phyloP scores from a whole-genome alignment of 2,888 invertebrate species.

The Rhagonycha lutea region DNA sequence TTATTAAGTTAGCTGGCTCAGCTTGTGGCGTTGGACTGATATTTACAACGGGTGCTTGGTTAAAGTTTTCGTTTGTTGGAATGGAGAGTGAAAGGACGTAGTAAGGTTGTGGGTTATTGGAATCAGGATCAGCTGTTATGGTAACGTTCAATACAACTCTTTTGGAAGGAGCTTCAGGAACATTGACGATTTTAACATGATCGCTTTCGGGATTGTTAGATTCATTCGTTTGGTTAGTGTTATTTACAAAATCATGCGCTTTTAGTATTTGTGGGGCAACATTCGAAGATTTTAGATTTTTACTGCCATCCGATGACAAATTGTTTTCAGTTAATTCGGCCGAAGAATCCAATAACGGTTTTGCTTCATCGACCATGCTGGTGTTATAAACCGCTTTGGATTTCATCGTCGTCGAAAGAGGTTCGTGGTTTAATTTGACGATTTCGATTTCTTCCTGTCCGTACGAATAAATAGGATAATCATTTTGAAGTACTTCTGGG shows the following conservation, averaged over 20 bases:
- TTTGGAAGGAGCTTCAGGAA: slow-evolving; percentile 53
- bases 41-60: slow-evolving; percentile 61
- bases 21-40: slow-evolving; percentile 43
- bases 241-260: slow-evolving; percentile 40
- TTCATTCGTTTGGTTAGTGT: slow-evolving; percentile 41
- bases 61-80: slow-evolving; percentile 65
- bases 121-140: slow-evolving; percentile 71
- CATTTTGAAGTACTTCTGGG: slow-evolving; percentile 53
- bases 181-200: slow-evolving; percentile 48
- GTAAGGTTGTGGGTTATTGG: slow-evolving; percentile 63
- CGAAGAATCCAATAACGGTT: not conserved
- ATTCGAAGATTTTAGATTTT: slow-evolving; percentile 20
- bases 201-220: slow-evolving; percentile 32
- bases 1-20: slow-evolving; percentile 34
- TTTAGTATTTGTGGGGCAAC: slow-evolving; percentile 36
- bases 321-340: slow-evolving; percentile 11
- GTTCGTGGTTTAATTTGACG: slow-evolving; percentile 51
- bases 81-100: slow-evolving; percentile 82
- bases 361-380: slow-evolving; percentile 8
- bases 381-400: slow-evolving; percentile 41
- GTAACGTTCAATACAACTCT: slow-evolving; percentile 82
- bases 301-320: not conserved
- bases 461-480: slow-evolving; percentile 53
- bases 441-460: slow-evolving; percentile 57
- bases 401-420: slow-evolving; percentile 41